Conservation (phyloP, 2,888 invertebrate species). For the Meghimatium bilineatum region DNA sequence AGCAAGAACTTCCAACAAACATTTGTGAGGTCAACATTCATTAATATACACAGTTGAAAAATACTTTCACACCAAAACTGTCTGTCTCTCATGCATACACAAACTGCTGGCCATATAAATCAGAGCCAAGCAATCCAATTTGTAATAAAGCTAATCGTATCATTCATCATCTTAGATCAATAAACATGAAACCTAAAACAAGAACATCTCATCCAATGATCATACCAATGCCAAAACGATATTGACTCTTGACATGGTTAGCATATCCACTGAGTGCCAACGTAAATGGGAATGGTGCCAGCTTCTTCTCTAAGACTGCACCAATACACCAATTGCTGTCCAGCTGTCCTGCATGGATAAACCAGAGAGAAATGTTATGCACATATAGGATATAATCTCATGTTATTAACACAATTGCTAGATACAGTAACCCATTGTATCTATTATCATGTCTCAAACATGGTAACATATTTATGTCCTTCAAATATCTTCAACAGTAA, state of each 20-base stretch:
- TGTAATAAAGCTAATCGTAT: neutral
- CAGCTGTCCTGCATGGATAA: constrained; percentile 84
- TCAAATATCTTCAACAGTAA: too few relatives aligned
- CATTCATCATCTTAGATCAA: neutral
- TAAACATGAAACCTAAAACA: neutral
- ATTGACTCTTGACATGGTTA: constrained; percentile 94
- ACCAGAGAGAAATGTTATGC: neutral
- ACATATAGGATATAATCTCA: neutral
- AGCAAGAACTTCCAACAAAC: neutral
- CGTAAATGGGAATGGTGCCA: constrained; percentile 94
- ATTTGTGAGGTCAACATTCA: neutral
- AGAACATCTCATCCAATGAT: constrained; percentile 84
- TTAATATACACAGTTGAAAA: neutral
- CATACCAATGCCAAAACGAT: constrained; percentile 94
- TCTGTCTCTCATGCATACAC: neutral
- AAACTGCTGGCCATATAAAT: neutral
- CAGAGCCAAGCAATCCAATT: neutral
- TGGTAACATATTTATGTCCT: too few relatives aligned
- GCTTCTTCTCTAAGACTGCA: constrained; percentile 94
- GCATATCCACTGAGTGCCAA: constrained; percentile 93
- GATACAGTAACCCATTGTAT: too few relatives aligned
- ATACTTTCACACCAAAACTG: neutral
- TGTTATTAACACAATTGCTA: too few relatives aligned
- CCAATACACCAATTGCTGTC: constrained; percentile 84
- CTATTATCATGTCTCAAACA: too few relatives aligned